These are phyloP conservation scores for Habropoda laboriosa DNA, from an alignment of 1,140 invertebrate species.

Conservation along the genomic window DNA sequence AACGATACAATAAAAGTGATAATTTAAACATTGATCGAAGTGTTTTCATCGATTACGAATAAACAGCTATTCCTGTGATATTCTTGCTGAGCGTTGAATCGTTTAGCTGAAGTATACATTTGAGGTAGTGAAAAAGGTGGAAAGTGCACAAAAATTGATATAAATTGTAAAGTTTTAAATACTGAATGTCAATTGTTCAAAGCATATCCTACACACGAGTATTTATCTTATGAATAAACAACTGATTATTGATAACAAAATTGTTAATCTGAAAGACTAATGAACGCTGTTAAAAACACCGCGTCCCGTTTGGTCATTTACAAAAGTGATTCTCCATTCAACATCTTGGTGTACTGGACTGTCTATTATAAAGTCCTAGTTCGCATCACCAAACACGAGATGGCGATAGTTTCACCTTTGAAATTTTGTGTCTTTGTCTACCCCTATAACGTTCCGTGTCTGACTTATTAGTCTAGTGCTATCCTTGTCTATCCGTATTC, in stretches of 20 bases:
- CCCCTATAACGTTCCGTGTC: too few relatives aligned
- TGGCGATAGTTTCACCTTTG: too few relatives aligned
- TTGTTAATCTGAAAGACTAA: constrained; percentile 2
- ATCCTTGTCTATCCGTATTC: too few relatives aligned
- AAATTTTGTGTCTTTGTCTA: too few relatives aligned
- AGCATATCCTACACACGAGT: not conserved
- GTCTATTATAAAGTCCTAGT: too few relatives aligned
- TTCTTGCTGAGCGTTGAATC: not conserved
- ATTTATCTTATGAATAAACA: constrained; percentile 28
- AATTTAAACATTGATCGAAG: not conserved
- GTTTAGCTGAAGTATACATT: constrained; percentile 13
- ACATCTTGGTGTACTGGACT: constrained; percentile 80
- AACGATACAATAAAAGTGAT: not conserved
- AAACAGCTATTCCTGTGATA: too few relatives aligned
- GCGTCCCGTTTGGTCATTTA: not conserved
- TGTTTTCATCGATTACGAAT: too few relatives aligned
- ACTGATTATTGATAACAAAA: constrained; percentile 34
- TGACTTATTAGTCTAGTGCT: too few relatives aligned
- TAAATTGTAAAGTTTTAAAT: constrained; percentile 30
- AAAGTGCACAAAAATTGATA: not conserved
- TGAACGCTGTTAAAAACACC: not conserved
- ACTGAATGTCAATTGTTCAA: not conserved
- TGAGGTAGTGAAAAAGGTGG: constrained; percentile 38
- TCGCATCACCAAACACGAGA: too few relatives aligned
- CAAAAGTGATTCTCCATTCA: constrained; percentile 81